Evolutionary conservation across 2,113 vertebrate species (phyloP).

Genomic region (Otus sunia): DNA sequence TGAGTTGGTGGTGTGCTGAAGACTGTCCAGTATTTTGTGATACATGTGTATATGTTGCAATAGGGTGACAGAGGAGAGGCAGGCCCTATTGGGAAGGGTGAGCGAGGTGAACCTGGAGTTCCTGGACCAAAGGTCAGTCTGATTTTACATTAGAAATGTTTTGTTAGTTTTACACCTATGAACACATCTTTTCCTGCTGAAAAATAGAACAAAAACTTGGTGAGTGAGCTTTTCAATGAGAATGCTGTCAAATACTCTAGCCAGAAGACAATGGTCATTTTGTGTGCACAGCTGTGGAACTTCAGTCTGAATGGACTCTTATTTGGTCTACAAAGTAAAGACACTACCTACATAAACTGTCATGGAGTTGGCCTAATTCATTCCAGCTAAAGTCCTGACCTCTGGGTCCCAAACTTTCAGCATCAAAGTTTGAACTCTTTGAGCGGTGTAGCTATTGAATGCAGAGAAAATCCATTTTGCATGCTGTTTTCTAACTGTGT

Average conservation of each 20-base stretch:
- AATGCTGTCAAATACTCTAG: background rate
- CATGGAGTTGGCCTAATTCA: background rate
- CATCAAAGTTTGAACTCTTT: background rate
- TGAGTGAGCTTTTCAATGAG: background rate
- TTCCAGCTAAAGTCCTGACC: background rate
- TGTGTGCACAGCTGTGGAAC: constrained; percentile 14
- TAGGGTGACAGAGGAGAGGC: constrained; percentile 92
- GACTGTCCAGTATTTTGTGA: background rate
- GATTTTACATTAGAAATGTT: background rate
- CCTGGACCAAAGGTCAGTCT: constrained; percentile 88
- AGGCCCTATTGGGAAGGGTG: constrained; percentile 89
- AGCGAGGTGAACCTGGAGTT: constrained; percentile 85
- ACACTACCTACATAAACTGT: background rate
- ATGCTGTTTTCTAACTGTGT: background rate
- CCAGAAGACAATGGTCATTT: background rate
- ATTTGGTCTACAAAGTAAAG: background rate
- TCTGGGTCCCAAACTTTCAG: background rate
- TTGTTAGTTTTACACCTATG: background rate
- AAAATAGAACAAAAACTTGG: background rate
- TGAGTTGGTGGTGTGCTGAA: background rate
- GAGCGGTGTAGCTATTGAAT: background rate
- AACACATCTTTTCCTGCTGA: background rate
- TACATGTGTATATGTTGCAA: background rate
- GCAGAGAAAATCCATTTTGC: constrained; percentile 54
- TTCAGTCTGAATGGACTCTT: background rate